Base-by-base conservation (phyloP, 2,888 invertebrate genomes). In the Plagodis dolabraria region DNA sequence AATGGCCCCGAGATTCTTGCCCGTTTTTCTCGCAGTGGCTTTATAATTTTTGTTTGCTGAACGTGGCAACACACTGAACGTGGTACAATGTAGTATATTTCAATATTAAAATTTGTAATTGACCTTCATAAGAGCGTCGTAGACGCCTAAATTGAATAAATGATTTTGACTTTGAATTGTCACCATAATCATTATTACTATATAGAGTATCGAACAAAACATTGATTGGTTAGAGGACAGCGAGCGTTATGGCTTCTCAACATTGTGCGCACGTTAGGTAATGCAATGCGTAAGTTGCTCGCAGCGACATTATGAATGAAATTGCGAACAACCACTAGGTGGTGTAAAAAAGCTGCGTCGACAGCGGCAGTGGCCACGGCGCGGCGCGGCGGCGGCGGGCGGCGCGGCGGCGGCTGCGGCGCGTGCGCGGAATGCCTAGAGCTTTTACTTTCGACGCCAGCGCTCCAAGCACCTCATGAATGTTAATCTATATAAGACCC, bases 391-490 rank as follows among this genome's bases (percentile, higher is more conserved):
- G n/a, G n/a, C n/a, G n/a, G n/a, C 34, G 58, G 48, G 53, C 36
- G 33, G 33, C 45, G 53, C 53, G 40, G 43, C 47, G 56, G 47
- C 47, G n/a, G n/a, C 9, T 50, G 55, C 61, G 63, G 51, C 46
- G 60, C 63, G 59, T 53, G 65, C 63, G 56, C 56, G 54, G 69
- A 57, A 64, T 66, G 65, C 60, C 65, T 63, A 52, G 58, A 60
- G 66, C 69, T 72, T 67, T 72, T 72, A 72, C 72, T 71, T 68
- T 71, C 70, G 46, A 59, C 47, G 63, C 34, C 43, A 33, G 36
- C 46, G 45, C 52, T 11, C 38, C 48, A 42, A 44, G 40, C 45
- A 9, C 51, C 51, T 47, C 61, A 40, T 55, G 46, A 56, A 57
- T 55, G 56, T 56, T 63, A 50, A 61, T 63, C 47, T 44, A 42